Evolutionary conservation across 2,113 vertebrate species (phyloP).

Genomic region (Campylomormyrus tamandua): DNA sequence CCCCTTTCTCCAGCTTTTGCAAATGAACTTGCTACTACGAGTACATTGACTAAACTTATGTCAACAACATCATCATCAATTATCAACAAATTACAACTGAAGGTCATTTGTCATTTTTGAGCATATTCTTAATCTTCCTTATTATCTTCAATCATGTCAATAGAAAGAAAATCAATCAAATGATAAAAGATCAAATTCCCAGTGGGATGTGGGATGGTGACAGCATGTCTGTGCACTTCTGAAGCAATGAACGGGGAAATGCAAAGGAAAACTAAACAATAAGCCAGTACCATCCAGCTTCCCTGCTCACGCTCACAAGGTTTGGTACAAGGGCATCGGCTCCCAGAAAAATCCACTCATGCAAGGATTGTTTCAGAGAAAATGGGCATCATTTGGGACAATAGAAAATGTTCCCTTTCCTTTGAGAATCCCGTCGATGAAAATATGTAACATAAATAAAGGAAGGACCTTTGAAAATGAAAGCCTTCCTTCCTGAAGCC

Average conservation of each 20-base stretch:
- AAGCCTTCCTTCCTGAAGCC: conserved; percentile 68
- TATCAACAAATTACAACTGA: neutral
- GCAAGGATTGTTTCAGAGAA: conserved; percentile 43
- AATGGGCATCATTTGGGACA: conserved; percentile 46
- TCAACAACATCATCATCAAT: neutral
- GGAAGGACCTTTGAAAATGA: conserved; percentile 64
- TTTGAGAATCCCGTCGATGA: conserved; percentile 61
- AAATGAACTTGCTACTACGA: neutral
- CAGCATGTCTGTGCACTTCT: neutral
- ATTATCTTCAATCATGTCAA: neutral
- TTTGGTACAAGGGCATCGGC: conserved; percentile 46
- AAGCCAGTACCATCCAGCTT: conserved; percentile 18
- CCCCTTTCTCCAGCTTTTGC: neutral
- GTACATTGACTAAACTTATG: neutral
- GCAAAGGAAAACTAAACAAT: neutral
- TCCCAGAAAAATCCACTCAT: conserved; percentile 27
- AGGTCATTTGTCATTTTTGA: neutral
- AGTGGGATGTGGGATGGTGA: neutral
- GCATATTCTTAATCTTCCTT: neutral
- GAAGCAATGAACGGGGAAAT: conserved; percentile 20
- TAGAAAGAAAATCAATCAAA: neutral
- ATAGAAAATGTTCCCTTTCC: conserved; percentile 44
- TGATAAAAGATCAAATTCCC: neutral
- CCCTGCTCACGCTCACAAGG: conserved; percentile 20
- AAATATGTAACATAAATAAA: conserved; percentile 75